Evolutionary conservation across 2,113 vertebrate genomes (phyloP).

Genomic region (Peromyscus polionotus): DNA sequence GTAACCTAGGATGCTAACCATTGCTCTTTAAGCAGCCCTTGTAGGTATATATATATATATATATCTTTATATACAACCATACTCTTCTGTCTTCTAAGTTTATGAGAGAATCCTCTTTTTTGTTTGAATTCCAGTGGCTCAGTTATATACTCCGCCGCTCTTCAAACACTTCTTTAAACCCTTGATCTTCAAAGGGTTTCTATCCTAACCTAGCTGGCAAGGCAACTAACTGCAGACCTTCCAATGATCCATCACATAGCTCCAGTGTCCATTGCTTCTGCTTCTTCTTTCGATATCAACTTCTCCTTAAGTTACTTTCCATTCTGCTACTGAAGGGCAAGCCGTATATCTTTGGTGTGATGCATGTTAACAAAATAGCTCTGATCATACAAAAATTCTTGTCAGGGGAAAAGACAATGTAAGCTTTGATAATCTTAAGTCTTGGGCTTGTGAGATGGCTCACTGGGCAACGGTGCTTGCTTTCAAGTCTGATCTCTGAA

Average conservation of each 20-base stretch:
- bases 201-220: background rate
- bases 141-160: background rate
- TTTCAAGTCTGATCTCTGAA: background rate
- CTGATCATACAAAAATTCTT: conserved; percentile 58
- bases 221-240: background rate
- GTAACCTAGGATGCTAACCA: background rate
- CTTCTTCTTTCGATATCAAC: conserved; percentile 46
- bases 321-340: background rate
- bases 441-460: background rate
- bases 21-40: background rate
- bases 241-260: background rate
- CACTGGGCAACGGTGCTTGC: too few species aligned
- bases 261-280: background rate
- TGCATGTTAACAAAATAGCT: conserved; percentile 48
- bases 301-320: conserved; percentile 4
- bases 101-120: background rate
- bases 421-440: background rate
- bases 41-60: background rate
- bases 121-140: background rate
- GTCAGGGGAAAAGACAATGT: conserved; percentile 11
- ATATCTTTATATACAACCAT: background rate
- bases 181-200: background rate
- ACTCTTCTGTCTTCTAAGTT: background rate
- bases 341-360: conserved; percentile 11
- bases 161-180: conserved; percentile 5